These are phyloP conservation scores for Hypotaenidia okinawae DNA, from an alignment of 2,797 vertebrate genomes.

Conservation along the genomic window DNA sequence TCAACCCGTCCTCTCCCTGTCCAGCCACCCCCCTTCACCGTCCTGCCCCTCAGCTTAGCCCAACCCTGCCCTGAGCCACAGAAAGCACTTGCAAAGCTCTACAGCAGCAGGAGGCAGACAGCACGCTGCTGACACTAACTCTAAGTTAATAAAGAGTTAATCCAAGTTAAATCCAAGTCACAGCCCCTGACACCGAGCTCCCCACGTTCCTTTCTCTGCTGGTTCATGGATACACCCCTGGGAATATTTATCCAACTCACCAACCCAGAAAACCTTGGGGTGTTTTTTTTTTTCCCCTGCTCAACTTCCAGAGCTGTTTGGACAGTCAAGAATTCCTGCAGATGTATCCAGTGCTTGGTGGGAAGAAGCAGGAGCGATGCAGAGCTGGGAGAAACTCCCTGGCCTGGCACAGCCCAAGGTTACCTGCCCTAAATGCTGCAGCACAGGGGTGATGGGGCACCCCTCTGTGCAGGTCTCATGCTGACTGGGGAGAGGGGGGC, in stretches of 20 bases:
- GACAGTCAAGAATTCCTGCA: not conserved
- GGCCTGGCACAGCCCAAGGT: not conserved
- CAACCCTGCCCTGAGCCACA: not conserved
- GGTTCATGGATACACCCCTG: not conserved
- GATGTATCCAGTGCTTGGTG: accelerated
- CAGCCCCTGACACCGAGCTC: not conserved
- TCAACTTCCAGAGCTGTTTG: not conserved
- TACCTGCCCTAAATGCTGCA: accelerated
- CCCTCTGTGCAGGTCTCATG: not conserved
- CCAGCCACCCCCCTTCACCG: not conserved
- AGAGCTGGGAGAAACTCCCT: not conserved
- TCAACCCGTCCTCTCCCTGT: not conserved
- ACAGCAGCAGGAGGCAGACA: not conserved
- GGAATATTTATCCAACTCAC: not conserved
- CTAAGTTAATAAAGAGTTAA: not conserved
- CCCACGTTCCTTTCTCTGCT: accelerated
- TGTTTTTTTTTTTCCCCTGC: not conserved
- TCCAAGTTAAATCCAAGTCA: not conserved
- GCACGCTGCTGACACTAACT: not conserved
- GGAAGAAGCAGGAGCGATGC: accelerated
- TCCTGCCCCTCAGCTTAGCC: not conserved
- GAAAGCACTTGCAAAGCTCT: not conserved
- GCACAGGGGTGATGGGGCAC: not conserved
- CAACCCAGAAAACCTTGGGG: not conserved
- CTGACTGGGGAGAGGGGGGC: accelerated